Conservation (phyloP, 2,888 invertebrate species). For the Orchestes rusci region DNA sequence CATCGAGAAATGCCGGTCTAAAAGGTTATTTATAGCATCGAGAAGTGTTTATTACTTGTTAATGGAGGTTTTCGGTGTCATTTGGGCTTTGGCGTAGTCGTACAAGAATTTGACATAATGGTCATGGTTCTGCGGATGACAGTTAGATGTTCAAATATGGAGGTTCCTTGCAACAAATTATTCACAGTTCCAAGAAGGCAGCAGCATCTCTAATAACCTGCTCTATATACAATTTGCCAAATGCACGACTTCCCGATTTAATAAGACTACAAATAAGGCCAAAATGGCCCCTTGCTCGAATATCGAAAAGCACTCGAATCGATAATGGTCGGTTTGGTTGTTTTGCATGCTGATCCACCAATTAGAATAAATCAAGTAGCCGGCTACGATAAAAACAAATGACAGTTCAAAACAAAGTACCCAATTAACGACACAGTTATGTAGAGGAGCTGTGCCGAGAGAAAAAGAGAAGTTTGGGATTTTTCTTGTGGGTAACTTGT, state of each 20-base stretch:
- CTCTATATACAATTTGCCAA: neutral
- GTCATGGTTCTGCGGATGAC: too few relatives aligned
- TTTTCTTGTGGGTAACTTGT: constrained; percentile 14
- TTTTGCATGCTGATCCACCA: constrained; percentile 27
- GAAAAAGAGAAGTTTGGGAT: constrained; percentile 9
- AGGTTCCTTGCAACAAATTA: too few relatives aligned
- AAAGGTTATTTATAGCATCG: too few relatives aligned
- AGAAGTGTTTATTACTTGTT: too few relatives aligned
- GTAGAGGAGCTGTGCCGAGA: constrained; percentile 12
- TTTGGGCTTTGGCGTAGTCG: too few relatives aligned
- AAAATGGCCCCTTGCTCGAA: constrained; percentile 14
- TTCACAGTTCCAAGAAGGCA: neutral
- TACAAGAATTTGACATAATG: too few relatives aligned
- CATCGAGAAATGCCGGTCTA: too few relatives aligned
- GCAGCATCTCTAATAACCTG: neutral
- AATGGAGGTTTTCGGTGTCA: too few relatives aligned
- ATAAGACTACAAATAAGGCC: constrained; percentile 15
- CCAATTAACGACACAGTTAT: constrained; percentile 28
- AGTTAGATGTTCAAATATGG: too few relatives aligned
- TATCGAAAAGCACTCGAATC: constrained; percentile 18
- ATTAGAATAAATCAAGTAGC: constrained; percentile 30
- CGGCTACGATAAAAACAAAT: constrained; percentile 23
- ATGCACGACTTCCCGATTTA: too few relatives aligned
- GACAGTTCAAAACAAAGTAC: constrained; percentile 29
- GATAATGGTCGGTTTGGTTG: constrained; percentile 13